Percentiles rank a stretch among this genome's conserved stretches.
Evolutionary conservation across 2,113 vertebrate species (phyloP).

Genomic region (western clawed frog (Xenopus tropicalis)): DNA sequence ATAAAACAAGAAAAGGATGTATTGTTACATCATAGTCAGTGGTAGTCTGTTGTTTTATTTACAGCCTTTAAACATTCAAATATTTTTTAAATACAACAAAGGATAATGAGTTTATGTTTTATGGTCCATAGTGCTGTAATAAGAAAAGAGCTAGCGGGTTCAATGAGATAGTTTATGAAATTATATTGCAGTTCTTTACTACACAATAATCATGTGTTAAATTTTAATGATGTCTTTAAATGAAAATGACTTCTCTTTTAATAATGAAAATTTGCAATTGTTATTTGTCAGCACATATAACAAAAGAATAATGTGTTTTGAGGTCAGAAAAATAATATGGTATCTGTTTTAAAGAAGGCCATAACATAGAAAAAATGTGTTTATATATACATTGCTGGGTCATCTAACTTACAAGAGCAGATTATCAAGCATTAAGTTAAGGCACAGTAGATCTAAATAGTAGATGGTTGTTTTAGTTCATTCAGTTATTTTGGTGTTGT

Average conservation of each 20-base stretch:
- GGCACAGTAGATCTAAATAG: too few relatives aligned
- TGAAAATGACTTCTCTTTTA: slow-evolving; percentile 20
- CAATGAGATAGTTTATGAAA: slow-evolving; percentile 32
- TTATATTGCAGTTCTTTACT: slow-evolving; percentile 26
- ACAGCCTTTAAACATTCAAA: slow-evolving; percentile 23
- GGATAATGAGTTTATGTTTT: slow-evolving; percentile 33
- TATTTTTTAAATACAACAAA: slow-evolving; percentile 34
- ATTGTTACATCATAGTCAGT: too few relatives aligned
- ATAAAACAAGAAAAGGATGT: too few relatives aligned
- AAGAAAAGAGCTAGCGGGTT: too few relatives aligned
- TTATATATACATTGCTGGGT: too few relatives aligned
- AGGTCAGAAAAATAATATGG: neutral
- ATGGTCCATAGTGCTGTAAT: slow-evolving; percentile 36
- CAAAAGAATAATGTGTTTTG: slow-evolving; percentile 8
- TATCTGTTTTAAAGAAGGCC: slow-evolving; percentile 7
- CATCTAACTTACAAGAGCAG: too few relatives aligned
- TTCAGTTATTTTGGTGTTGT: too few relatives aligned
- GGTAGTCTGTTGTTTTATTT: too few relatives aligned
- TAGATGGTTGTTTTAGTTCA: too few relatives aligned
- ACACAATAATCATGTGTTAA: slow-evolving; percentile 37
- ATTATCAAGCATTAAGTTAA: too few relatives aligned
- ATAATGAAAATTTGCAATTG: slow-evolving; percentile 18
- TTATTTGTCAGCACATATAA: slow-evolving; percentile 28
- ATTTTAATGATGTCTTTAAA: slow-evolving; percentile 36
- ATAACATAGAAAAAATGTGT: too few relatives aligned